Evolutionary conservation across 2,888 invertebrate species (phyloP).

Genomic region (Tenthredo mesomela): DNA sequence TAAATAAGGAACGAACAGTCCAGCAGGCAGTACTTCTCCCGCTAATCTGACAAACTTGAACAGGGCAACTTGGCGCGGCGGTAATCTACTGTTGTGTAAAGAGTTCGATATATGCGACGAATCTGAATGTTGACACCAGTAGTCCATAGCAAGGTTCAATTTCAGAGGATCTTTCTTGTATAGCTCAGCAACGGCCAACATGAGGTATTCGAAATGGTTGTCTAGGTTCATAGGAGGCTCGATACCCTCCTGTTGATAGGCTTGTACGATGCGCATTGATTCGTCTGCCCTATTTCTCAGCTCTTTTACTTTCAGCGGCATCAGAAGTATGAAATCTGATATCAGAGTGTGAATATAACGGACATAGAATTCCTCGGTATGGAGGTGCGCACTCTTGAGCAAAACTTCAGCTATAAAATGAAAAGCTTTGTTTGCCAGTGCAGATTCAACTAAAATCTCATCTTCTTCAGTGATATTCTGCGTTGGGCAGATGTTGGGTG

Average conservation of each 20-base stretch:
- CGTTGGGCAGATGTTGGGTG: constrained; percentile 80
- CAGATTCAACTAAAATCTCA: constrained; percentile 88
- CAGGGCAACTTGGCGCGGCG: constrained; percentile 87
- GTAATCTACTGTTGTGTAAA: constrained; percentile 73
- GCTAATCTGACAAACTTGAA: constrained; percentile 95
- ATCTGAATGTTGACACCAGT: constrained; percentile 86
- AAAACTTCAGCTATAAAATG: constrained; percentile 88
- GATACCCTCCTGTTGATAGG: constrained; percentile 88
- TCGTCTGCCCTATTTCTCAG: constrained; percentile 93
- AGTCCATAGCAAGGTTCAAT: constrained; percentile 87
- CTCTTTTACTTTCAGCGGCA: constrained; percentile 95
- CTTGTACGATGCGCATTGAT: constrained; percentile 88
- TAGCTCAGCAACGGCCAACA: constrained; percentile 88
- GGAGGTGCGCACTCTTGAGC: constrained; percentile 85
- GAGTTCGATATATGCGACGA: constrained; percentile 75
- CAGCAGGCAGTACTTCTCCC: constrained; percentile 91
- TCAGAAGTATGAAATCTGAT: constrained; percentile 94
- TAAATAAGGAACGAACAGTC: constrained; percentile 92
- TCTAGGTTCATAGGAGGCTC: constrained; percentile 87
- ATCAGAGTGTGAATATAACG: constrained; percentile 91
- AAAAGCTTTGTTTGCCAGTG: constrained; percentile 89
- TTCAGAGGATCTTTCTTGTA: constrained; percentile 88
- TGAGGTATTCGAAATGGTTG: constrained; percentile 90
- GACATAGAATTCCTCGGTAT: constrained; percentile 89
- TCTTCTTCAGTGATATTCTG: constrained; percentile 86